Evolutionary conservation across 1,140 invertebrate genomes (phyloP).

Genomic region (Drosophila lini): DNA sequence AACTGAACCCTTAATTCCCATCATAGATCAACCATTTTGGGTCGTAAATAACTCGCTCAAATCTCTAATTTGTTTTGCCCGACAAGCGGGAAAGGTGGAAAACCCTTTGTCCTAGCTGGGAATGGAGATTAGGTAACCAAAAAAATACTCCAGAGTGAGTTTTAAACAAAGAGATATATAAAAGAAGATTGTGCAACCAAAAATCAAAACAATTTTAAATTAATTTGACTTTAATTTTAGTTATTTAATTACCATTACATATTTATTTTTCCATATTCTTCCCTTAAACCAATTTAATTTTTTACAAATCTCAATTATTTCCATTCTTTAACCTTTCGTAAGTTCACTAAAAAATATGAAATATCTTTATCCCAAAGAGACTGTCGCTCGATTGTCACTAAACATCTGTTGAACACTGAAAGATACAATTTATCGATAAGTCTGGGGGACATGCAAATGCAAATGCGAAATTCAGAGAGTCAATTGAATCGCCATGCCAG

Average conservation of each 20-base stretch:
- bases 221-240: too few species aligned
- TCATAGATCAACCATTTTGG: conserved; percentile 79
- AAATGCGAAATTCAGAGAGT: conserved; percentile 50
- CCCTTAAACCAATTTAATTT: background rate
- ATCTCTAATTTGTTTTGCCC: conserved; percentile 81
- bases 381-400: conserved; percentile 17
- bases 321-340: too few species aligned
- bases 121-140: conserved; percentile 29
- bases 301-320: background rate
- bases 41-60: conserved; percentile 76
- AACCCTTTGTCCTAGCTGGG: conserved; percentile 56
- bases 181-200: too few species aligned
- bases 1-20: conserved; percentile 70
- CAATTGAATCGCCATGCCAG: conserved; percentile 54
- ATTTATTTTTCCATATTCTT: background rate
- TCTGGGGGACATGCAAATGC: conserved; percentile 34
- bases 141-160: background rate
- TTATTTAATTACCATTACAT: background rate
- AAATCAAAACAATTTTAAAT: background rate
- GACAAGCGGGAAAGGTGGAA: conserved; percentile 74
- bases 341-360: background rate
- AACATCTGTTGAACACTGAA: conserved; percentile 40
- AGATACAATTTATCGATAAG: conserved; percentile 46
- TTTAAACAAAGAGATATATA: background rate
- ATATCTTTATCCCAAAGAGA: background rate